Evolutionary conservation across 2,888 invertebrate genomes (phyloP).

Genomic region (Eilema caniola): DNA sequence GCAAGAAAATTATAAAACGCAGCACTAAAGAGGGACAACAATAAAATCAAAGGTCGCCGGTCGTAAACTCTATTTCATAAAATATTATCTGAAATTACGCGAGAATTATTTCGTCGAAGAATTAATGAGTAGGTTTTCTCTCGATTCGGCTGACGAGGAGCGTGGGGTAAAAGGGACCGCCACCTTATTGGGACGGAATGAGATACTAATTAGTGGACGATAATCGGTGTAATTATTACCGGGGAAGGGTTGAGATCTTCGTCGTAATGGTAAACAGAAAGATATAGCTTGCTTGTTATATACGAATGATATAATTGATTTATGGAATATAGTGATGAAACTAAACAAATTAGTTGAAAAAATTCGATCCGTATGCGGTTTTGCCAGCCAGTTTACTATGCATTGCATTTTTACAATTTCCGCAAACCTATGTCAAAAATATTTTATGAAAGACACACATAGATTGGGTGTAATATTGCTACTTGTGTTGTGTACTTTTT

Average conservation of each 20-base stretch:
- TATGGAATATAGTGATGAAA: neutral
- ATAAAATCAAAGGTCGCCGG: slow-evolving; percentile 25
- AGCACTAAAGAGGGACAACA: slow-evolving; percentile 26
- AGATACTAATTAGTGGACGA: slow-evolving; percentile 50
- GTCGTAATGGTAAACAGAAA: slow-evolving; percentile 26
- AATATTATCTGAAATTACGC: slow-evolving; percentile 54
- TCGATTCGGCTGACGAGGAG: slow-evolving; percentile 15
- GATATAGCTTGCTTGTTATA: slow-evolving; percentile 26
- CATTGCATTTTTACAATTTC: neutral
- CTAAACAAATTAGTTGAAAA: neutral
- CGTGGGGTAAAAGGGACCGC: slow-evolving; percentile 34
- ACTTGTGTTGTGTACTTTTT: neutral
- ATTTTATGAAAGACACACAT: no score
- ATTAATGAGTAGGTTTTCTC: slow-evolving; percentile 52
- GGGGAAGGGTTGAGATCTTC: slow-evolving; percentile 33
- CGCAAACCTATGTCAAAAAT: neutral
- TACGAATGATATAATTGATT: slow-evolving; percentile 24
- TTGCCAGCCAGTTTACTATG: neutral
- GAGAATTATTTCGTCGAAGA: slow-evolving; percentile 49
- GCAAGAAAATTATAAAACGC: slow-evolving; percentile 38
- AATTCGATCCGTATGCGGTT: neutral
- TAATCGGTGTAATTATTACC: slow-evolving; percentile 48
- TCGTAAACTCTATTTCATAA: slow-evolving; percentile 59
- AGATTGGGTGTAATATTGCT: no score
- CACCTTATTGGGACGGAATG: slow-evolving; percentile 38